phyloP scores from a whole-genome alignment of 2,113 vertebrate species.

The Eupsittula cactorum region DNA sequence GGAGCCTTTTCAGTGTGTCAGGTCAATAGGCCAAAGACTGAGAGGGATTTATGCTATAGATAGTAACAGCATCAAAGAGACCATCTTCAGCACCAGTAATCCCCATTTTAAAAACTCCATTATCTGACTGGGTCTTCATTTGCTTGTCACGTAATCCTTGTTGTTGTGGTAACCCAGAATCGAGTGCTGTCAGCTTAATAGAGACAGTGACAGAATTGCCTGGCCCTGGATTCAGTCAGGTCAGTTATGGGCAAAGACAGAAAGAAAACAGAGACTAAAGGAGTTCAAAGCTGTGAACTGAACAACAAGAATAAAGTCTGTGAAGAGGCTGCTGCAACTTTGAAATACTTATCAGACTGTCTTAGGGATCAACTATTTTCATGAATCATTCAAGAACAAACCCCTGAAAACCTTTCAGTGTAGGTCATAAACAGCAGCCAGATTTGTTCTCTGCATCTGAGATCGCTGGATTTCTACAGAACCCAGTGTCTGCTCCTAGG shows the following conservation, averaged over 20 bases:
- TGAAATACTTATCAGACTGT: background rate
- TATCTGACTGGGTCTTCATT: slow-evolving; percentile 59
- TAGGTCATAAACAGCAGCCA: background rate
- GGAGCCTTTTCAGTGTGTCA: slow-evolving; percentile 40
- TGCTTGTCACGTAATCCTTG: slow-evolving; percentile 61
- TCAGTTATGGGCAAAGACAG: background rate
- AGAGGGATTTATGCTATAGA: slow-evolving; percentile 64
- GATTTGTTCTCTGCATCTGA: background rate
- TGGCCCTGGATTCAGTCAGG: background rate
- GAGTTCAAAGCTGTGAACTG: background rate
- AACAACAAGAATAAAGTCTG: background rate
- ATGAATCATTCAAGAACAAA: slow-evolving; percentile 22
- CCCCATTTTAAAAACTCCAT: slow-evolving; percentile 57
- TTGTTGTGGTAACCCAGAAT: slow-evolving; percentile 40
- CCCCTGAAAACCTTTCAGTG: background rate
- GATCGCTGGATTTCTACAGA: background rate
- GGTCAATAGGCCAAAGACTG: slow-evolving; percentile 42
- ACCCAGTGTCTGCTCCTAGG: background rate
- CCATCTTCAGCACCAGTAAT: slow-evolving; percentile 59
- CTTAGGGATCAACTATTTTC: background rate
- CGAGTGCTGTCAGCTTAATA: background rate
- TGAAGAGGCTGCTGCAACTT: background rate
- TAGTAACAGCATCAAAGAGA: slow-evolving; percentile 59
- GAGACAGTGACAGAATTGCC: slow-evolving; percentile 30
- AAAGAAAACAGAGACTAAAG: background rate